A percentile compares a stretch with the other conserved stretches of the same genome.
phyloP scores from a whole-genome alignment of 2,797 vertebrate species.

The Corythornis leucogaster region DNA sequence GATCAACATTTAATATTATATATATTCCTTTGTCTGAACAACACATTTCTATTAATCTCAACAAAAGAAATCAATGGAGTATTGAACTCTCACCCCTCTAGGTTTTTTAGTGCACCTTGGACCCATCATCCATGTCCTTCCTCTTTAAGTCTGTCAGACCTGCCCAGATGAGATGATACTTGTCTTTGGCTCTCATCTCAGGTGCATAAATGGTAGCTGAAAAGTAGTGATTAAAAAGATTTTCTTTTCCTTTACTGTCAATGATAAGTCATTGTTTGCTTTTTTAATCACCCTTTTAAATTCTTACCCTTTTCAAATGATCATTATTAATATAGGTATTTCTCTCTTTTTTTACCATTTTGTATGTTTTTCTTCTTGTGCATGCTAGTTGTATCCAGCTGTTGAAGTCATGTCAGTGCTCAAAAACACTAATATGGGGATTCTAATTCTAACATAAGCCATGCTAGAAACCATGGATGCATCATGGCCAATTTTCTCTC shows the following conservation, averaged over 20 bases:
- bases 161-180: neutral
- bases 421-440: neutral
- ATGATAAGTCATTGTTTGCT: neutral
- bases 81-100: neutral
- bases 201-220: neutral
- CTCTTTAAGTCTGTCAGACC: neutral
- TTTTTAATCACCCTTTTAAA: neutral
- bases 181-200: neutral
- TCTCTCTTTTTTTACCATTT: neutral
- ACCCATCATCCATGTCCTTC: neutral
- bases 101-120: neutral
- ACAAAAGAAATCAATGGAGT: neutral
- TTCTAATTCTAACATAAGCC: neutral
- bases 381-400: neutral
- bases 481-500: neutral
- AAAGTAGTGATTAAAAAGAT: neutral
- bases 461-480: neutral
- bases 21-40: neutral
- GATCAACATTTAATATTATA: neutral
- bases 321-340: neutral
- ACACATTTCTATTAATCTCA: neutral
- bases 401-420: neutral
- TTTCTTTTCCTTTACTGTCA: neutral
- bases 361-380: neutral
- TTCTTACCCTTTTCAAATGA: neutral